Base-by-base conservation (phyloP, 2,888 invertebrate species). In the Scaptomyza cyrtandrae region DNA sequence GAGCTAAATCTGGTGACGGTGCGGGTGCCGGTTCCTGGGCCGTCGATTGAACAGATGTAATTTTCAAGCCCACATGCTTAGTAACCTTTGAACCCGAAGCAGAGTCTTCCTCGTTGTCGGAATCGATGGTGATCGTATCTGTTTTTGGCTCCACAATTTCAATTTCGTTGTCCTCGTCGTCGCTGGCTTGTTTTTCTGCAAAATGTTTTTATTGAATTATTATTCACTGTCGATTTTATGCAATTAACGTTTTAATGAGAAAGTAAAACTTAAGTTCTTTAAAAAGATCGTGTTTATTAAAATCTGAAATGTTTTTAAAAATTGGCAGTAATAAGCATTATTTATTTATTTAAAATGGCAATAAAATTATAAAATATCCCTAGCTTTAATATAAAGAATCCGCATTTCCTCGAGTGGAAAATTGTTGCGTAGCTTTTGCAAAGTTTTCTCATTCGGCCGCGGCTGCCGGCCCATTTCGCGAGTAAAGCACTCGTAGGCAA, bases 61-160 rank as follows among this genome's bases (percentile, higher is more conserved):
- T 82, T 50, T 65, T 63, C 37, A 79, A 66, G n/a, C 44, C 69
- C 11, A 41, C 67, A 1, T 60, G 35, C 24, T 29, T 0, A 6
- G 9, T 33, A 24, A 59, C 9, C 0, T 24, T 65, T 11, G 82
- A 49, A 33, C 68, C 53, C 11, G 73, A 29, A 6, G 75, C 57
- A 31, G 31, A 31, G 10, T 90, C 89, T 9, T 92, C 92, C 19
- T 92, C 92, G 60, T 91, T 90, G 57, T 92, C 92, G 0, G 92
- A 92, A 71, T 92, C 91, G 13, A 92, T 83, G 35, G 89, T 91
- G 35, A 92, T 92, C 2, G 90, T 89, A 60, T 92, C 91, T 0
- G 91, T 91, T 77, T 92, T 89, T 2, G 92, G 91, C 65, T 92
- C 92, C 31, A 92, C 91, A 74, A 92, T 92, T 71, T 91, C 90